Conservation (phyloP, 2,113 vertebrate species). For the Nycticryphes semicollaris region DNA sequence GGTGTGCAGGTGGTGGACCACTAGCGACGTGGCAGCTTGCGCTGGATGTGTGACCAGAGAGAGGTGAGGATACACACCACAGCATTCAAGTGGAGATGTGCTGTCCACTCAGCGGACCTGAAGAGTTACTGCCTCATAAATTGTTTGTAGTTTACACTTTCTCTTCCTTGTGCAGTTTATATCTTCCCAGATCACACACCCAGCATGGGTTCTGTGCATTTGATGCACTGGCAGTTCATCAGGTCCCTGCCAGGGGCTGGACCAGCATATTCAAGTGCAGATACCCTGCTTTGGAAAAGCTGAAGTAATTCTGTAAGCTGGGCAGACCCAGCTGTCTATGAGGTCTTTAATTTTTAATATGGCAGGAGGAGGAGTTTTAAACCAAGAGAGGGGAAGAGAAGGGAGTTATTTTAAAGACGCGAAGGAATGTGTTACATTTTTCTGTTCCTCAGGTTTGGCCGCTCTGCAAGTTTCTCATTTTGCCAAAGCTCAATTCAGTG, state of each 20-base stretch:
- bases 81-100: fast-evolving
- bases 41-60: not conserved
- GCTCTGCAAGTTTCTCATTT: not conserved
- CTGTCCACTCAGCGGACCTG: not conserved
- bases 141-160: not conserved
- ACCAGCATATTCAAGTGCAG: not conserved
- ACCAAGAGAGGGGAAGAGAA: not conserved
- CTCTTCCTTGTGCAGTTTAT: not conserved
- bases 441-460: slow-evolving; percentile 29
- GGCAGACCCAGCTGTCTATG: not conserved
- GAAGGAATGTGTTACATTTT: slow-evolving; percentile 33
- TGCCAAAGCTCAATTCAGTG: slow-evolving; percentile 22
- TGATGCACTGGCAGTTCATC: not conserved
- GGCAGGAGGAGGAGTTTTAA: not conserved
- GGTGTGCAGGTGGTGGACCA: not conserved
- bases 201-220: not conserved
- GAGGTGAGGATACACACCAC: not conserved
- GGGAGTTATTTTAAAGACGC: not conserved
- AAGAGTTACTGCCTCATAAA: not conserved
- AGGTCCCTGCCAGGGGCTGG: not conserved
- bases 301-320: not conserved
- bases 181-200: not conserved
- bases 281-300: not conserved
- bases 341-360: not conserved
- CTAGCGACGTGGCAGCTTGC: not conserved